These are phyloP conservation scores for Piaya cayana DNA, from an alignment of 2,113 vertebrate species.

Conservation along the genomic window DNA sequence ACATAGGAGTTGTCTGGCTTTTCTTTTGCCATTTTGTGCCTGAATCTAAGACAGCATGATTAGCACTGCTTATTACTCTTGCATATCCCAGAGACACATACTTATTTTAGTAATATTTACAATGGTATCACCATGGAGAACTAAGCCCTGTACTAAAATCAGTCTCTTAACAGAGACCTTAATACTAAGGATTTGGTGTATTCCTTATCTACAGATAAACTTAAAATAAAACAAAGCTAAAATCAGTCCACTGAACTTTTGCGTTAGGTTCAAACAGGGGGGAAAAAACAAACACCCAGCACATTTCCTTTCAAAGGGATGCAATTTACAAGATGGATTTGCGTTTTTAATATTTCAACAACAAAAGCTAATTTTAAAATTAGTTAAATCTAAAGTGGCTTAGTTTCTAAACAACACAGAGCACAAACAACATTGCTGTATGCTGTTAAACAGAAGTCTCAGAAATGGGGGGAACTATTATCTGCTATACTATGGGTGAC, in stretches of 20 bases:
- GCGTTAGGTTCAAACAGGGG: background rate
- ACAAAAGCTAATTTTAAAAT: conserved; percentile 63
- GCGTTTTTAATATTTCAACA: conserved; percentile 54
- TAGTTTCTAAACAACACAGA: conserved; percentile 56
- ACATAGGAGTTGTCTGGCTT: conserved; percentile 20
- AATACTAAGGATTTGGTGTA: conserved; percentile 1
- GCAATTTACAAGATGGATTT: conserved; percentile 53
- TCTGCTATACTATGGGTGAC: conserved; percentile 49
- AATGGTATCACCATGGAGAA: conserved; percentile 37
- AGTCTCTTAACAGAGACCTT: conserved; percentile 32
- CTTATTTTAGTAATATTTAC: conserved; percentile 38
- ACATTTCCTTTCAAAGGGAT: conserved; percentile 27
- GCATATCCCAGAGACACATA: conserved; percentile 65
- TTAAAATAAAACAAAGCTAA: conserved; percentile 49
- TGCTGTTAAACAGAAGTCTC: conserved; percentile 59
- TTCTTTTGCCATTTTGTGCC: background rate
- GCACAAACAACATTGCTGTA: conserved; percentile 57
- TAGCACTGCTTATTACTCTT: background rate
- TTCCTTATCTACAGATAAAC: conserved; percentile 31
- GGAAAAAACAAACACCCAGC: conserved; percentile 24
- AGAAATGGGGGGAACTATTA: conserved; percentile 65
- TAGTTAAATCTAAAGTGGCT: conserved; percentile 49
- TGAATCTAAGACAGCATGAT: conserved; percentile 12
- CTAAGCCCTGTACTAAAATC: conserved; percentile 43
- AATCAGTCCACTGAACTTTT: background rate